Percentiles rank a stretch among this genome's conserved stretches.
Evolutionary conservation across 2,797 vertebrate genomes (phyloP).

Genomic region (Knipowitschia caucasica): DNA sequence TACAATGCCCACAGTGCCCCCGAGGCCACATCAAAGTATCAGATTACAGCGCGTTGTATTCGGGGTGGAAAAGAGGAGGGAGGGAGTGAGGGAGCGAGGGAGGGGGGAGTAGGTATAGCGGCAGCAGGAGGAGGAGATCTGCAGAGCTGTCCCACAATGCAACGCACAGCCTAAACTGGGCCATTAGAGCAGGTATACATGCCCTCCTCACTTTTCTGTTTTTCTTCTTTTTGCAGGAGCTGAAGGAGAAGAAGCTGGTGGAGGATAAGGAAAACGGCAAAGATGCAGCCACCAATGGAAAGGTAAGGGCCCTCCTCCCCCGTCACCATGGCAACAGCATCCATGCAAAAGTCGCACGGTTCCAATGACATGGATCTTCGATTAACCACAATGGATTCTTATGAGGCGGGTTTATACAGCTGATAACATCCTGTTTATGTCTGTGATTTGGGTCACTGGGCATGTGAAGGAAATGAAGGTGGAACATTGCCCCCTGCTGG

Average conservation of each 20-base stretch:
- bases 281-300: constrained; percentile 88
- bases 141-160: constrained; percentile 23
- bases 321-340: not conserved
- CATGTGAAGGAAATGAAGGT: not conserved
- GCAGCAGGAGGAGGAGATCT: constrained; percentile 40
- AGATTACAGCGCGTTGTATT: constrained; percentile 75
- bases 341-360: not conserved
- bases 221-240: constrained; percentile 77
- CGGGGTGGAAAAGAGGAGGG: constrained; percentile 38
- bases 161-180: constrained; percentile 22
- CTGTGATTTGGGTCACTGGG: not conserved
- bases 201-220: constrained; percentile 1
- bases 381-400: not conserved
- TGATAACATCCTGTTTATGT: too few species aligned
- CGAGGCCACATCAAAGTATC: constrained; percentile 67
- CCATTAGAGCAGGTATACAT: constrained; percentile 55
- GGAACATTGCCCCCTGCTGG: not conserved
- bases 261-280: constrained; percentile 94
- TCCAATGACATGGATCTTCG: not conserved
- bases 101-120: constrained; percentile 50
- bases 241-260: constrained; percentile 91
- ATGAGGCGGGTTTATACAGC: not conserved
- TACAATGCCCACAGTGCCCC: constrained; percentile 71
- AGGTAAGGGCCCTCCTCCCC: constrained; percentile 59
- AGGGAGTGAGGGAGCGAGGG: constrained; percentile 45